These are phyloP conservation scores for Pipistrellus pygmaeus DNA, from an alignment of 2,797 vertebrate species.

Conservation along the genomic window DNA sequence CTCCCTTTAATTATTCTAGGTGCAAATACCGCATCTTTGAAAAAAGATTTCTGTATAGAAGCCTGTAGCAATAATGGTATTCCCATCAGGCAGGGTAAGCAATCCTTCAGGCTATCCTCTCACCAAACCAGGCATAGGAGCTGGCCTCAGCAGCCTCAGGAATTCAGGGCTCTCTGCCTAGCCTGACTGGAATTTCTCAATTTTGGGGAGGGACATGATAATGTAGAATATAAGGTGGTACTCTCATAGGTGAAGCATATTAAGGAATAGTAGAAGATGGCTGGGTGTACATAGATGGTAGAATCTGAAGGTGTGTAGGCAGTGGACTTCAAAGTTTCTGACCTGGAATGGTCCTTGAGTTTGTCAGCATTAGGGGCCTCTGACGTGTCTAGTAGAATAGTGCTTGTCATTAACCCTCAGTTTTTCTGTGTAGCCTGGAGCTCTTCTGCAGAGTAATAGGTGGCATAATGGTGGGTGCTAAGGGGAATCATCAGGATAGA, in stretches of 20 bases:
- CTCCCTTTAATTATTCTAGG: constrained; percentile 20
- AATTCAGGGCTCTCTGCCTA: constrained; percentile 27
- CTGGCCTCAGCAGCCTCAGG: background rate
- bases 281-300: background rate
- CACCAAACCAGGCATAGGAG: background rate
- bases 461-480: background rate
- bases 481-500: background rate
- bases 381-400: background rate
- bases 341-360: constrained; percentile 32
- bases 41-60: background rate
- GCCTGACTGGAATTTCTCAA: constrained; percentile 18
- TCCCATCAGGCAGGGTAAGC: background rate
- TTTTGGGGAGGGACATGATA: constrained; percentile 8
- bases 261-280: constrained; percentile 10
- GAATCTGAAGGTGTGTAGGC: background rate
- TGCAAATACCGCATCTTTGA: constrained; percentile 1
- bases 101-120: background rate
- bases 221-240: background rate
- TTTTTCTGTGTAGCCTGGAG: background rate
- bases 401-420: background rate
- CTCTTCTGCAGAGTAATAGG: background rate
- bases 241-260: background rate
- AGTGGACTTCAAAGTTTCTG: constrained; percentile 8
- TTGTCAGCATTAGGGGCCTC: constrained; percentile 8
- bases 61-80: background rate